Evolutionary conservation across 2,797 vertebrate species (phyloP), one percentile per base, ranked within the genome.

Genomic region (Moxostoma hubbsi): DNA sequence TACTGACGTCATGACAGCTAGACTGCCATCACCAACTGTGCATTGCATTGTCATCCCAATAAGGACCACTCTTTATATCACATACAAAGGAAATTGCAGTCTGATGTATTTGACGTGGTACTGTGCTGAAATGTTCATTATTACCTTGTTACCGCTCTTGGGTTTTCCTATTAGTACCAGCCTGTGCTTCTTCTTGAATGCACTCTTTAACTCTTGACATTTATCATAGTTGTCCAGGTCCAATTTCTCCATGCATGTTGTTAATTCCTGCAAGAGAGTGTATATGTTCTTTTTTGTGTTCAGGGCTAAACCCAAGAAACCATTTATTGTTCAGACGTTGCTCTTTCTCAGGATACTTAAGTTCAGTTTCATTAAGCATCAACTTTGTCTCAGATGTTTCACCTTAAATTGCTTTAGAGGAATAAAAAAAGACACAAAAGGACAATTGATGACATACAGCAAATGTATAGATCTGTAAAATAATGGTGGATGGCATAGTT

Each of bases 181-280:
- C 77, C 96, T 93, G 87, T 97, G 95, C 87, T 95, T 99, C 91
- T 92, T 95, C 69, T 91, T 96, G n/a, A 99, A 95, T 2, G 95
- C 82, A 0, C 93, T 95, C 73, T 94, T 96, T 74, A 98, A 81
- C 79, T 98, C 97, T 55, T 95, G 95, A 88, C 97, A 99, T 73
- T 92, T 93, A 18, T 98, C 96, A n/a, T 96, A 99, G 91, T 94
- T 96, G 81, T 96, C 95, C 88, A 99, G 91, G 84, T 98, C 95
- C 81, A 97, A 83, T 0, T 93, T 96, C 90, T 98, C 97, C 58
- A 97, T 80, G 85, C 95, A 97, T 81, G 93, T 98, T 89, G 96
- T 92, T 70, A 96, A 92, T 1, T 97, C 95, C 97, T 99, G 86
- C 43, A 89, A 72, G 24, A 87, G 69, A 84, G 1, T 73, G 46